Evolutionary conservation across 2,113 vertebrate genomes (phyloP).

Genomic region (Otus sunia): DNA sequence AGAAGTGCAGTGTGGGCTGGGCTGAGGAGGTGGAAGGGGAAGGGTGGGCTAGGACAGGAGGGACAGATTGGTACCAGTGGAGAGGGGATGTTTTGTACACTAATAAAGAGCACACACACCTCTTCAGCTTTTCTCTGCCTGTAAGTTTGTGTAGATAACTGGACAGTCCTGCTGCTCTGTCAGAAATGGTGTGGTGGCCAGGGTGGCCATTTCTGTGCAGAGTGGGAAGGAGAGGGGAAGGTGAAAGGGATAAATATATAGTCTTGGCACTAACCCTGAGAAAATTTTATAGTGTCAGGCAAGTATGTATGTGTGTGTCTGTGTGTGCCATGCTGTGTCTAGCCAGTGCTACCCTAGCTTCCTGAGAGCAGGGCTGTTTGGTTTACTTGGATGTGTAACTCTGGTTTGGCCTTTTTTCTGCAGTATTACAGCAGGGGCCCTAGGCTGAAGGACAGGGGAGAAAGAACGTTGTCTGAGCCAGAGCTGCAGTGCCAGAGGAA

Average conservation of each 20-base stretch:
- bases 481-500: background rate
- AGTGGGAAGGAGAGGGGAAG: background rate
- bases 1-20: background rate
- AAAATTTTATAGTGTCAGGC: background rate
- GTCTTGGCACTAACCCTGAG: background rate
- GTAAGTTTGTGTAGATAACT: background rate
- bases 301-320: background rate
- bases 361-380: background rate
- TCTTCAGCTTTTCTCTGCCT: background rate
- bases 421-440: background rate
- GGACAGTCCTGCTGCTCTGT: background rate
- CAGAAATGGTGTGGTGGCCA: background rate
- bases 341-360: background rate
- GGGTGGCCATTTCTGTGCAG: background rate
- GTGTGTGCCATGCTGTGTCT: background rate
- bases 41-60: background rate
- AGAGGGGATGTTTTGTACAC: background rate
- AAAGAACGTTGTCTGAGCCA: background rate
- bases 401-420: background rate
- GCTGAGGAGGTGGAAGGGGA: background rate
- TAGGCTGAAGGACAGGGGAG: background rate
- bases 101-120: background rate
- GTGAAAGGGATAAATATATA: background rate
- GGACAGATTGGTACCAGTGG: background rate
- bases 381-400: background rate